A percentile compares a stretch with the other conserved stretches of the same genome.
Evolutionary conservation across 2,888 invertebrate species (phyloP).

Genomic region (Rhagonycha lutea): DNA sequence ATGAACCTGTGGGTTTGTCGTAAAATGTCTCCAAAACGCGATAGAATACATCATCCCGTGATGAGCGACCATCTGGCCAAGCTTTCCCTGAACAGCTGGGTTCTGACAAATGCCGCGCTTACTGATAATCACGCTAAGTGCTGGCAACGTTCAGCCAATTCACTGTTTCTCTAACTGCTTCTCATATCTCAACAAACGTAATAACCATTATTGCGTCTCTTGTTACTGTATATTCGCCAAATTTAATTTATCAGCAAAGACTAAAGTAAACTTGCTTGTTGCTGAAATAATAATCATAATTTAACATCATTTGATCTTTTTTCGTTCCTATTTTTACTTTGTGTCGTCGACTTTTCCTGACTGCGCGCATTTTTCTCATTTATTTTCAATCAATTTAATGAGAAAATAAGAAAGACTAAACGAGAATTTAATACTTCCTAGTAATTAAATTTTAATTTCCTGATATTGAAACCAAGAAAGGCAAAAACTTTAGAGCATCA

Average conservation of each 20-base stretch:
- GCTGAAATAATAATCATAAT: conserved; percentile 33
- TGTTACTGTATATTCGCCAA: conserved; percentile 33
- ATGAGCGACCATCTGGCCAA: conserved; percentile 35
- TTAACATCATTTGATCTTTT: conserved; percentile 19
- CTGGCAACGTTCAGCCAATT: conserved; percentile 42
- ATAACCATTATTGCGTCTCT: conserved; percentile 48
- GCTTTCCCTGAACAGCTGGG: conserved; percentile 38
- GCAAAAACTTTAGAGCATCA: conserved; percentile 36
- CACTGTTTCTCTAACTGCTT: conserved; percentile 41
- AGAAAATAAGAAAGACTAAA: conserved; percentile 25
- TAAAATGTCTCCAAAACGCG: conserved; percentile 17
- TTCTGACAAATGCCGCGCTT: conserved; percentile 45
- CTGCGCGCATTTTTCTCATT: conserved; percentile 29
- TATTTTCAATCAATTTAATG: conserved; percentile 28
- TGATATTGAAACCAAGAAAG: conserved; percentile 37
- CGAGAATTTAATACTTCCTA: conserved; percentile 38
- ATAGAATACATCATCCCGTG: conserved; percentile 27
- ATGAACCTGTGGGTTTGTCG: conserved; percentile 9
- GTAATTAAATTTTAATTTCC: conserved; percentile 49
- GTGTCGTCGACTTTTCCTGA: conserved; percentile 2
- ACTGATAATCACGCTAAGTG: conserved; percentile 51
- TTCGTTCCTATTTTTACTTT: neutral
- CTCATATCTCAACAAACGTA: conserved; percentile 49
- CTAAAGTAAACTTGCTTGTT: conserved; percentile 34
- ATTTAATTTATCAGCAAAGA: conserved; percentile 32